phyloP scores from a whole-genome alignment of 2,888 invertebrate genomes.

The Cistogaster globosa region DNA sequence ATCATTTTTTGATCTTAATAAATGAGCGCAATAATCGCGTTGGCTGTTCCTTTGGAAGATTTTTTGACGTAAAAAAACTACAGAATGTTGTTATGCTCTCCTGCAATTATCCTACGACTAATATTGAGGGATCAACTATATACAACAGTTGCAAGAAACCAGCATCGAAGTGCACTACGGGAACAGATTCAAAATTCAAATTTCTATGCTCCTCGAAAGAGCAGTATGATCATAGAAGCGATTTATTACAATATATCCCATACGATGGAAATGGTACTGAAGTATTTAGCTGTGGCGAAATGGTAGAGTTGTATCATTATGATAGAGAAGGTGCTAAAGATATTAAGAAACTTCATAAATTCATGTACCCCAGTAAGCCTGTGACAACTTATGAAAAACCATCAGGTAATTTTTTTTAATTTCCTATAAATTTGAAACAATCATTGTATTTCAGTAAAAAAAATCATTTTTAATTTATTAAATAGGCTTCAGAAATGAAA shows the following conservation, averaged over 20 bases:
- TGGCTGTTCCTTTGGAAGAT: slow-evolving; percentile 71
- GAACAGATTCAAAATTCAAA: slow-evolving; percentile 20
- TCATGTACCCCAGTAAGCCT: too few species aligned
- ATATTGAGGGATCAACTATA: slow-evolving; percentile 73
- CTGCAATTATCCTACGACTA: slow-evolving; percentile 77
- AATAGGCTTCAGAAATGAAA: too few species aligned
- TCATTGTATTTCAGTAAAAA: too few species aligned
- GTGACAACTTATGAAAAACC: too few species aligned
- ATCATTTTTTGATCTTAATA: slow-evolving; percentile 73
- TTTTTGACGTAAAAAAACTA: slow-evolving; percentile 55
- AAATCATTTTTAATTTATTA: too few species aligned
- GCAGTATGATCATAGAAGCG: slow-evolving; percentile 14
- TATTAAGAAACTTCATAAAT: too few species aligned
- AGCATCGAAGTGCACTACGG: slow-evolving; percentile 18
- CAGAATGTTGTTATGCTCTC: slow-evolving; percentile 69
- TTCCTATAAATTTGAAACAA: too few species aligned
- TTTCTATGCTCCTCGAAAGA: slow-evolving; percentile 39
- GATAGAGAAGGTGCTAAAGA: slow-evolving; percentile 30
- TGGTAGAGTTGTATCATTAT: slow-evolving; percentile 4
- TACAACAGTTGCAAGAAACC: slow-evolving; percentile 73
- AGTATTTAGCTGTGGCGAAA: not conserved
- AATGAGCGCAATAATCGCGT: slow-evolving; percentile 76
- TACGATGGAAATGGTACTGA: slow-evolving; percentile 53
- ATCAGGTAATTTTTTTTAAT: too few species aligned
- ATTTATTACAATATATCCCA: not conserved